phyloP scores from a whole-genome alignment of 2,888 invertebrate genomes.

The Zaprionus lineosus region DNA sequence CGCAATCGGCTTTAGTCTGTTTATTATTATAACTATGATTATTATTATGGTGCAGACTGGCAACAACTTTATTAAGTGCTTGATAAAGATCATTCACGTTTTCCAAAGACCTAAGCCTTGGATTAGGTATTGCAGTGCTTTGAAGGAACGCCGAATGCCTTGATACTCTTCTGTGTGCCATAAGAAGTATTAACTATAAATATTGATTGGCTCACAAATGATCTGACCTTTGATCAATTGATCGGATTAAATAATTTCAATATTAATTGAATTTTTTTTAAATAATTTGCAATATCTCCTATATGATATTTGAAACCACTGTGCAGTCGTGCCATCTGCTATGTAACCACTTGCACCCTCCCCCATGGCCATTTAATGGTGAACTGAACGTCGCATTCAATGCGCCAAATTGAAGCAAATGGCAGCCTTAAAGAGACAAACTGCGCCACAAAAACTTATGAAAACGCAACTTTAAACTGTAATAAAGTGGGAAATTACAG shows the following conservation, averaged over 20 bases:
- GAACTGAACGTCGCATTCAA: conserved; percentile 24
- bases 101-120: conserved; percentile 8
- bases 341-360: not conserved
- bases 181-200: too few relatives aligned
- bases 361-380: not conserved
- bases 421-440: conserved; percentile 51
- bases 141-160: not conserved
- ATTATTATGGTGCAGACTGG: conserved; percentile 39
- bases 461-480: conserved; percentile 76
- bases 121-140: not conserved
- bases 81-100: conserved; percentile 33
- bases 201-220: too few relatives aligned
- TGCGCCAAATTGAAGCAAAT: conserved; percentile 57
- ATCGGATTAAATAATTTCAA: too few relatives aligned
- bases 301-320: conserved; percentile 11
- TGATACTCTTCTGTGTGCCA: too few relatives aligned
- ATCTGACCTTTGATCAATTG: too few relatives aligned
- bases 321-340: conserved; percentile 16
- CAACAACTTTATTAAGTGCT: conserved; percentile 66
- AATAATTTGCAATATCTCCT: too few relatives aligned
- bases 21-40: conserved; percentile 40
- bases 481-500: conserved; percentile 78
- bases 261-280: not conserved
- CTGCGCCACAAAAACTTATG: conserved; percentile 62
- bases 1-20: conserved; percentile 59